A percentile compares a stretch with the other conserved stretches of the same genome.
These are phyloP conservation scores for Lutraria lutraria DNA, from an alignment of 2,888 invertebrate genomes.

Conservation along the genomic window DNA sequence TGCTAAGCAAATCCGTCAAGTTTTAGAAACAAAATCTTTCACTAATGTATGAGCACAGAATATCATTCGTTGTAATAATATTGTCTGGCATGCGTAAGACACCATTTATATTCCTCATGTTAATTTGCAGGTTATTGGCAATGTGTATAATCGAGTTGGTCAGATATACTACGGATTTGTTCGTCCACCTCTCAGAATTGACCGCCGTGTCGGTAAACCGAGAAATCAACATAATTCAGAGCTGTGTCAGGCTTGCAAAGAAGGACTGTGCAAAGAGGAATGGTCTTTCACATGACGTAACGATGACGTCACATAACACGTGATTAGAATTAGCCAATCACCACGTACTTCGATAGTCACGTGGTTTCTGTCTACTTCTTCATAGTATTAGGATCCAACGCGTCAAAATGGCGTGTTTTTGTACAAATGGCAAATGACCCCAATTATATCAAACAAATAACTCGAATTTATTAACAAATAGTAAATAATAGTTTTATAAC, in stretches of 20 bases:
- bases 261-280: constrained; percentile 85
- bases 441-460: not conserved
- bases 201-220: constrained; percentile 87
- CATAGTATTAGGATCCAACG: constrained; percentile 15
- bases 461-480: not conserved
- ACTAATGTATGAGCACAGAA: no score
- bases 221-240: constrained; percentile 87
- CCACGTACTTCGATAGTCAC: not conserved
- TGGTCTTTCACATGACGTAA: constrained; percentile 82
- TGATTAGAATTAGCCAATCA: constrained; percentile 41
- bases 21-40: no score
- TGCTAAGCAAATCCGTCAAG: no score
- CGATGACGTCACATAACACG: constrained; percentile 41
- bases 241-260: constrained; percentile 87
- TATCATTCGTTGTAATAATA: no score
- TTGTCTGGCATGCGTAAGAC: no score
- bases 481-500: not conserved
- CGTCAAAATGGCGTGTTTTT: not conserved
- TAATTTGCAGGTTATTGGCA: constrained; percentile 86
- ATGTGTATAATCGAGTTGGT: constrained; percentile 87
- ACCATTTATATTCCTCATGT: not conserved
- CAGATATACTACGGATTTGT: constrained; percentile 87
- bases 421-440: not conserved
- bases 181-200: constrained; percentile 85
- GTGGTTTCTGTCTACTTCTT: constrained; percentile 1